A percentile compares a stretch with the other conserved stretches of the same genome.
Conservation (phyloP, 2,113 vertebrate genomes). For the Tiliqua scincoides region DNA sequence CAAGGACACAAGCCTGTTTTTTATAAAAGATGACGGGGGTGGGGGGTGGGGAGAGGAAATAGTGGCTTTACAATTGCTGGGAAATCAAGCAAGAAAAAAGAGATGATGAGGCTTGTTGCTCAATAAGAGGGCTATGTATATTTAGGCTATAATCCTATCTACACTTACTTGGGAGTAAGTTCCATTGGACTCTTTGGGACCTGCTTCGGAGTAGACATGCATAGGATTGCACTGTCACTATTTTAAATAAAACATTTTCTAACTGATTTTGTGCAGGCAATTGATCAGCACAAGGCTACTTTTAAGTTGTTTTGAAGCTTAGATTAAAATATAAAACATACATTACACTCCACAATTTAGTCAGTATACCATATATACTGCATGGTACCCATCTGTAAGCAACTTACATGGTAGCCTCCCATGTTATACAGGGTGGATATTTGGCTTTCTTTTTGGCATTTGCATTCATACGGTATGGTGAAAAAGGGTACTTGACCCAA, state of each 20-base stretch:
- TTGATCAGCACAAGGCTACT: not conserved
- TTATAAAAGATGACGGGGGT: not conserved
- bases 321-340: too few species aligned
- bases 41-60: not conserved
- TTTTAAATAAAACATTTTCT: not conserved
- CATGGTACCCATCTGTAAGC: not conserved
- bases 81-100: not conserved
- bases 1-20: not conserved
- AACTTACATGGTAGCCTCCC: not conserved
- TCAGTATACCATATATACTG: not conserved
- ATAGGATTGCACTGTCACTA: too few species aligned
- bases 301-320: not conserved
- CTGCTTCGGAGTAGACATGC: too few species aligned
- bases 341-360: not conserved
- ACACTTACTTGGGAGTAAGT: too few species aligned
- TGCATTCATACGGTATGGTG: not conserved
- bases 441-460: not conserved
- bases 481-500: not conserved
- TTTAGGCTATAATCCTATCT: too few species aligned
- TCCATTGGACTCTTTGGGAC: too few species aligned
- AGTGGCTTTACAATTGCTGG: not conserved
- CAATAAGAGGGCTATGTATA: not conserved
- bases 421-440: not conserved
- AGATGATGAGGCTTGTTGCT: not conserved
- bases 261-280: not conserved